Conservation (phyloP, 2,888 invertebrate genomes). For the Steinernema hermaphroditum region DNA sequence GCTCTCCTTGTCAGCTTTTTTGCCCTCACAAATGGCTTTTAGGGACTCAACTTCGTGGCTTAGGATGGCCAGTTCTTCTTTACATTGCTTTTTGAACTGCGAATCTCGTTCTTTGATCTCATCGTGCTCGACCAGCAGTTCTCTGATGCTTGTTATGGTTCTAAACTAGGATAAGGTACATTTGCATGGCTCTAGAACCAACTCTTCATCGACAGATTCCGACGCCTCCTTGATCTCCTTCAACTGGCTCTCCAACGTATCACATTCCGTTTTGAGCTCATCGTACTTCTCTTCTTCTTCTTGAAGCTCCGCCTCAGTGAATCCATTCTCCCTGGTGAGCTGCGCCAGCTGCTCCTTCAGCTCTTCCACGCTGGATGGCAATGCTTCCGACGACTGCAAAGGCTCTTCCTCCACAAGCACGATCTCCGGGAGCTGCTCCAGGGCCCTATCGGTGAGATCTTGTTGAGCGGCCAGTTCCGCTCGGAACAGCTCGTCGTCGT, state of each 20-base stretch:
- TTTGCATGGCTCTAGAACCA: not conserved
- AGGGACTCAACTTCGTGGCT: slow-evolving; percentile 42
- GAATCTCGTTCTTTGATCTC: slow-evolving; percentile 38
- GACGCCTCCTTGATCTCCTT: not conserved
- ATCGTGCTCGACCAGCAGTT: slow-evolving; percentile 42
- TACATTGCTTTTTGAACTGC: slow-evolving; percentile 43
- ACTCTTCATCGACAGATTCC: slow-evolving; percentile 7
- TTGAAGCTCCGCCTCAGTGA: slow-evolving; percentile 34
- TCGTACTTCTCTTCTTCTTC: slow-evolving; percentile 22
- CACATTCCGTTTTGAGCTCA: slow-evolving; percentile 29
- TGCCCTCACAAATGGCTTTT: slow-evolving; percentile 33
- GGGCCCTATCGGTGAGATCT: not conserved
- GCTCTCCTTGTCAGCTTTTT: slow-evolving; percentile 19
- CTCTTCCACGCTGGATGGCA: not conserved
- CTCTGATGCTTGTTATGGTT: slow-evolving; percentile 36
- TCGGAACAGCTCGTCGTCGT: slow-evolving; percentile 30
- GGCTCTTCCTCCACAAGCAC: not conserved
- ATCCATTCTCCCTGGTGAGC: slow-evolving; percentile 6
- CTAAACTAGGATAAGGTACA: slow-evolving; percentile 29
- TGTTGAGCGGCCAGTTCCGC: slow-evolving; percentile 7
- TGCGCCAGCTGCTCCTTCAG: not conserved
- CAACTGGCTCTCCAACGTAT: slow-evolving; percentile 28
- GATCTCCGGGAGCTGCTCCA: slow-evolving; percentile 2
- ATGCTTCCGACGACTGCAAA: not conserved
- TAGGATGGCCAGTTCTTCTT: slow-evolving; percentile 35